Evolutionary conservation across 92 coral and sea anemone species (phyloP).

Genomic region (Montipora capitata): DNA sequence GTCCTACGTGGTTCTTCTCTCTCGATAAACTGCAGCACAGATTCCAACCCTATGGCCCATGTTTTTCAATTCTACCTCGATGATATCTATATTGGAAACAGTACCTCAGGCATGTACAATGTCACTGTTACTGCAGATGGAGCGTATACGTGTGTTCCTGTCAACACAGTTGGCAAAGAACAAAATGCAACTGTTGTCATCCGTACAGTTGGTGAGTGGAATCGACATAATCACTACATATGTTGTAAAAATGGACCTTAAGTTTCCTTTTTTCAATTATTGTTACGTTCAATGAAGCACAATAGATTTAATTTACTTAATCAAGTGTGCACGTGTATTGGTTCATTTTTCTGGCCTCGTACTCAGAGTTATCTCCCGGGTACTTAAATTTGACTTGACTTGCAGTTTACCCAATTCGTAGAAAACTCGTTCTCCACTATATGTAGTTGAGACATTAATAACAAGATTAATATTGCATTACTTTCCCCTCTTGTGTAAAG

Average conservation of each 20-base stretch:
- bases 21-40: conserved; percentile 51
- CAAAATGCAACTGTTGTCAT: conserved; percentile 40
- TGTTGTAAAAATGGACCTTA: background rate
- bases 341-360: too few species aligned
- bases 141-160: conserved; percentile 65
- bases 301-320: too few species aligned
- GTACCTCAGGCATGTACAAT: conserved; percentile 29
- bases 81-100: conserved; percentile 29
- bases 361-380: too few species aligned
- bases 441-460: too few species aligned
- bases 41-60: conserved; percentile 60
- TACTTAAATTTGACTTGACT: too few species aligned
- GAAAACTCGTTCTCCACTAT: too few species aligned
- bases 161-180: conserved; percentile 58
- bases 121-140: conserved; percentile 42
- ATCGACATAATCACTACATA: background rate
- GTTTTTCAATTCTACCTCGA: conserved; percentile 53
- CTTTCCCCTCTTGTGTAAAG: too few species aligned
- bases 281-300: too few species aligned
- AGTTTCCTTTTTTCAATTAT: too few species aligned
- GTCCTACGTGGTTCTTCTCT: conserved; percentile 7
- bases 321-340: too few species aligned
- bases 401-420: too few species aligned
- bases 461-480: too few species aligned
- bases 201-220: conserved; percentile 46